phyloP scores from a whole-genome alignment of 2,113 vertebrate species.

The Amphiprion ocellaris region DNA sequence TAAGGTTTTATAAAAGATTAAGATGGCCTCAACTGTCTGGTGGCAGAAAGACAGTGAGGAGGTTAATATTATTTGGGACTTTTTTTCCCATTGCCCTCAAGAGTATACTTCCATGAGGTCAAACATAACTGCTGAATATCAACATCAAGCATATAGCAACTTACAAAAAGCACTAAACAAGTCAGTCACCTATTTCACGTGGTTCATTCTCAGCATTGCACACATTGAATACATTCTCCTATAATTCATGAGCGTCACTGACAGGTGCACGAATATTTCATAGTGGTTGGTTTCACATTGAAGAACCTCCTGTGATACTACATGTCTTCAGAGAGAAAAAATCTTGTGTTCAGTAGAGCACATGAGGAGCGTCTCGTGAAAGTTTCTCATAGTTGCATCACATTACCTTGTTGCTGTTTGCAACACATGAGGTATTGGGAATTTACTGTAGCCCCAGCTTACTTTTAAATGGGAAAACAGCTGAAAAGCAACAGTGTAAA shows the following conservation, averaged over 20 bases:
- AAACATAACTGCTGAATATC: not conserved
- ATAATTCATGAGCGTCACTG: not conserved
- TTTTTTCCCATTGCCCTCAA: conserved; percentile 4
- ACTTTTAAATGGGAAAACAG: conserved; percentile 40
- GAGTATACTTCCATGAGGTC: not conserved
- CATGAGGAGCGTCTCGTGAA: conserved; percentile 3
- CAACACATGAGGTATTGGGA: conserved; percentile 41
- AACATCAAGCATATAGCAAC: not conserved
- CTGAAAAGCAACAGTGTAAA: conserved; percentile 18
- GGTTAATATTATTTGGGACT: not conserved
- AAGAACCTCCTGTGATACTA: conserved; percentile 20
- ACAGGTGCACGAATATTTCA: not conserved
- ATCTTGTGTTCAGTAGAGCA: conserved; percentile 10
- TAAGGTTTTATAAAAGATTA: not conserved
- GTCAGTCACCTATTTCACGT: not conserved
- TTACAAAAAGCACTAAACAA: not conserved
- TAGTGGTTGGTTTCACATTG: conserved; percentile 1
- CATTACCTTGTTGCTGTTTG: conserved; percentile 36
- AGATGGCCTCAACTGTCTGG: not conserved
- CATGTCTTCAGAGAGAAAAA: conserved; percentile 9
- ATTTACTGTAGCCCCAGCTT: conserved; percentile 22
- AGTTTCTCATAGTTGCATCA: conserved; percentile 63
- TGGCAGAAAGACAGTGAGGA: conserved; percentile 2
- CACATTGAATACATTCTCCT: not conserved
- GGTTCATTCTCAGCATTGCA: not conserved